Evolutionary conservation across 1,140 invertebrate species (phyloP).

Genomic region (Apocrypta bakeri): DNA sequence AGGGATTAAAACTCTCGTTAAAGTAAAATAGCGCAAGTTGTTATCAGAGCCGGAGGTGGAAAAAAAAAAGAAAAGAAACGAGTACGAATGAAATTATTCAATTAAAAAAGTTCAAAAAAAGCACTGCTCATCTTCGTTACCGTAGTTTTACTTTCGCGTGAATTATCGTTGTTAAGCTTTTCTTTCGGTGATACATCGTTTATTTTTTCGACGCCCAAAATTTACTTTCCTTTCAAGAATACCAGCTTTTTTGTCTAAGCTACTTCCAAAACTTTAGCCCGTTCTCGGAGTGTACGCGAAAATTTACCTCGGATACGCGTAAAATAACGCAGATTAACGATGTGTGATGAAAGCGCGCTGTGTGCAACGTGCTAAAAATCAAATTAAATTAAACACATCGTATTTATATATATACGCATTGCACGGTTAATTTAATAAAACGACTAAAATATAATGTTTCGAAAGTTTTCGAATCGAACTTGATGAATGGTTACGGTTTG

Average conservation of each 20-base stretch:
- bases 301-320: too few species aligned
- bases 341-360: too few species aligned
- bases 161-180: not conserved
- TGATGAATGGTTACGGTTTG: not conserved
- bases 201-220: not conserved
- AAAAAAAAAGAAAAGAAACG: too few species aligned
- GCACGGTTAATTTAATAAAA: too few species aligned
- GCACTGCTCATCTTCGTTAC: not conserved
- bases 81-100: conserved; percentile 35
- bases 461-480: too few species aligned
- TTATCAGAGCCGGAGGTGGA: conserved; percentile 27
- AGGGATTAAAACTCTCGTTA: conserved; percentile 48
- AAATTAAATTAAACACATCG: not conserved
- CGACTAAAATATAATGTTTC: too few species aligned
- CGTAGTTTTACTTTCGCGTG: not conserved
- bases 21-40: conserved; percentile 45
- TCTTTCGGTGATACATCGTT: not conserved
- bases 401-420: not conserved
- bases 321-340: too few species aligned
- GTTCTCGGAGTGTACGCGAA: not conserved
- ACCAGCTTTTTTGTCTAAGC: too few species aligned
- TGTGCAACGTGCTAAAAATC: not conserved
- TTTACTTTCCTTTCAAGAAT: not conserved
- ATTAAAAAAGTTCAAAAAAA: conserved; percentile 42
- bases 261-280: too few species aligned